These are phyloP conservation scores for Aulostomus chinensis DNA, from an alignment of 2,797 vertebrate genomes.

Conservation along the genomic window DNA sequence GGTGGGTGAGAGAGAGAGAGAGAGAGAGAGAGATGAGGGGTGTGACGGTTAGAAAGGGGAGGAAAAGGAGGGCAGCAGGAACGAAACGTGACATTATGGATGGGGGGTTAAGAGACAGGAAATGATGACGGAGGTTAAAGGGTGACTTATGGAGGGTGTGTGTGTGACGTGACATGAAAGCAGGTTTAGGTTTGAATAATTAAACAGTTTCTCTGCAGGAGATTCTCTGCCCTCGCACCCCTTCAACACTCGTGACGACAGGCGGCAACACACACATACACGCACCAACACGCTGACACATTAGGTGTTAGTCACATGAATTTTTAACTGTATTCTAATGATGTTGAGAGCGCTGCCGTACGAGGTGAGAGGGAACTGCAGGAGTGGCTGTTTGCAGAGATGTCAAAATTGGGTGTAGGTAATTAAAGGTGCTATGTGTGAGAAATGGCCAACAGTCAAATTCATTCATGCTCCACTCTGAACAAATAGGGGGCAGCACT, in stretches of 20 bases:
- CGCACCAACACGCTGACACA: slow-evolving; percentile 38
- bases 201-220: slow-evolving; percentile 58
- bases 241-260: slow-evolving; percentile 2
- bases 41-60: slow-evolving; percentile 17
- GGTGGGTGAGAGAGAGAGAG: background rate
- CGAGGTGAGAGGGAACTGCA: background rate
- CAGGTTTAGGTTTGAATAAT: slow-evolving; percentile 69
- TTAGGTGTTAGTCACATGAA: slow-evolving; percentile 51
- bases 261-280: background rate
- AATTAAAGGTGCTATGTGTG: too few species aligned
- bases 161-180: slow-evolving; percentile 17
- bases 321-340: slow-evolving; percentile 50
- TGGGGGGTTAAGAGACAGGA: slow-evolving; percentile 27
- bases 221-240: slow-evolving; percentile 24
- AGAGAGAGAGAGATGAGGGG: slow-evolving; percentile 6
- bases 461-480: too few species aligned
- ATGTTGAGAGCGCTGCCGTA: slow-evolving; percentile 16
- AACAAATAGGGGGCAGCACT: too few species aligned
- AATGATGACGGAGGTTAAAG: slow-evolving; percentile 38
- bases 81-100: slow-evolving; percentile 16
- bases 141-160: slow-evolving; percentile 20
- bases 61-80: slow-evolving; percentile 30
- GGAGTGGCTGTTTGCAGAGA: too few species aligned
- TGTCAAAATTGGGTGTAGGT: too few species aligned
- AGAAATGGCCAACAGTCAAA: too few species aligned